phyloP scores from a whole-genome alignment of 1,140 invertebrate species.

The Caenorhabditis inopinata region DNA sequence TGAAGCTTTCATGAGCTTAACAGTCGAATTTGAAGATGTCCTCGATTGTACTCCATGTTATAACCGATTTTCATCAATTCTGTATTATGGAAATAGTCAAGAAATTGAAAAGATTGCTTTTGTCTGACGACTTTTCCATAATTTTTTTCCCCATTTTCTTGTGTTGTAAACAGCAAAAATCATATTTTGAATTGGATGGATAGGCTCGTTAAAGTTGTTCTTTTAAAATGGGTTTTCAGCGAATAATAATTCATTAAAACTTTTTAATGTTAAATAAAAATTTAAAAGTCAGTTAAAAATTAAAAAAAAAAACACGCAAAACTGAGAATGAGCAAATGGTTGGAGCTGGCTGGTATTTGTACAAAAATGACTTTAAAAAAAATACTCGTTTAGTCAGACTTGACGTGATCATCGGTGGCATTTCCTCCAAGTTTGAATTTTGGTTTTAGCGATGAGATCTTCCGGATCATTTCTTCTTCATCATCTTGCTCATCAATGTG shows the following conservation, averaged over 20 bases:
- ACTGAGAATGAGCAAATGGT: neutral
- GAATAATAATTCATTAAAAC: neutral
- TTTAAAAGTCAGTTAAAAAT: neutral
- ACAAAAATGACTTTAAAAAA: neutral
- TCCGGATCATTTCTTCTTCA: conserved; percentile 69
- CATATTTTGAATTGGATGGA: too few relatives aligned
- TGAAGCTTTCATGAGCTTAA: too few relatives aligned
- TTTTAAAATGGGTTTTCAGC: neutral
- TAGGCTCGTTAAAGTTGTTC: too few relatives aligned
- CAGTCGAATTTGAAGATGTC: too few relatives aligned
- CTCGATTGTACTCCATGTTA: too few relatives aligned
- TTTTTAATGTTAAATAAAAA: neutral
- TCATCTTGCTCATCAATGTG: conserved; percentile 67
- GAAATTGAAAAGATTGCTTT: too few relatives aligned
- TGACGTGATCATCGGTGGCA: neutral
- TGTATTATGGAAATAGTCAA: too few relatives aligned
- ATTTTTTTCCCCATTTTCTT: too few relatives aligned
- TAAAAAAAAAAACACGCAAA: neutral
- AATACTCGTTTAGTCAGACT: neutral
- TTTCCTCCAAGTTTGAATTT: neutral
- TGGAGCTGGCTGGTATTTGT: neutral
- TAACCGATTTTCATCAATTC: too few relatives aligned
- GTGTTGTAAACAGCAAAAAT: too few relatives aligned
- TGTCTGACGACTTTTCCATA: too few relatives aligned
- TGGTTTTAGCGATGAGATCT: conserved; percentile 36